Evolutionary conservation across 1,140 invertebrate genomes (phyloP), one percentile per base, ranked within the genome.

Genomic region (Camponotus vicinus): DNA sequence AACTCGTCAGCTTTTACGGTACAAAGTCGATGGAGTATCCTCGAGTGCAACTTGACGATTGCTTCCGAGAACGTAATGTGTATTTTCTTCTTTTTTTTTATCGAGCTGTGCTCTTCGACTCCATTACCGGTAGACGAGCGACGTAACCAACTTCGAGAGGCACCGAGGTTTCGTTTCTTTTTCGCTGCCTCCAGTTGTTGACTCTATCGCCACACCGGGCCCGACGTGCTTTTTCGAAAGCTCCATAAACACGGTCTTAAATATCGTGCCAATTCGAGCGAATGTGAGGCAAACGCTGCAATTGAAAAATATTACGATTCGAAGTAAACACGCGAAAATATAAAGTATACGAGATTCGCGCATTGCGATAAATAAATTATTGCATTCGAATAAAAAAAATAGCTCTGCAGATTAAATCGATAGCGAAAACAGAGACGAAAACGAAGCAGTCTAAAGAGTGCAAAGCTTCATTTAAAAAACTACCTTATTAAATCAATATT

Each of bases 221-320:
- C 42, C 55, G 79, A 83, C 79, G 79, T 83, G 69, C 79, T 83
- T 83, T 83, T 83, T 75, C 69, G 57, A 83, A 83, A 83, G 79
- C 69, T 83, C 79, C 57, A 83, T 83, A 83, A 83, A 83, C 69
- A 83, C 79, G 49, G 34, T 13, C 55, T 83, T 75, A 83, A 83
- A 57, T 27, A 63, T 83, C 55, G 57, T 73, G 40, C 79, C 69
- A 83, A 73, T 27, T 37, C 55, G 55, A 83, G 69, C 69, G 57
- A 75, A 75, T 83, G 73, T 75, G 79, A 83, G 69, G 40, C 27
- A 83, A 75, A 71, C 9, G 32, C 40, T 49, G 79, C 55, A 40
- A 55, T 75, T 37, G 32, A 75, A 75, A 75, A 75, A 61, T 83
- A 73, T 83, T 83, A 18, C 69, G 18, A 27, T 45, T 80, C 34